A percentile compares a stretch with the other conserved stretches of the same genome.
phyloP scores from a whole-genome alignment of 2,888 invertebrate genomes.

The Blomia tropicalis region DNA sequence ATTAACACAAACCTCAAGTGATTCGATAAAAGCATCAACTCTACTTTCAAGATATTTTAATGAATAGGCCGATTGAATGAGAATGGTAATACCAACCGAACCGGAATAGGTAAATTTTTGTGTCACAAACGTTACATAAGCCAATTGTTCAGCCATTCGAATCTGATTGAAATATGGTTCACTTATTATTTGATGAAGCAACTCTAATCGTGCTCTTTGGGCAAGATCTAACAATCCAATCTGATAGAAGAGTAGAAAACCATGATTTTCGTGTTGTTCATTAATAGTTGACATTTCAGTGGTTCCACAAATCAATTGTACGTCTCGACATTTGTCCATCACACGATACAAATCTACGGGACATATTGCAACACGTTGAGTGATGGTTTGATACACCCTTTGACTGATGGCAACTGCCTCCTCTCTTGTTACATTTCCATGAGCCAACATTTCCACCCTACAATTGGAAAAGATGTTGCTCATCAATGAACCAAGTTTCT shows the following conservation, averaged over 20 bases:
- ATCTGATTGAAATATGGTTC: constrained; percentile 83
- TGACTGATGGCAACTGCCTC: constrained; percentile 27
- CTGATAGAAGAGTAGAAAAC: constrained; percentile 71
- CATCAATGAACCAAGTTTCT: constrained; percentile 58
- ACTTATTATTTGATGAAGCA: constrained; percentile 67
- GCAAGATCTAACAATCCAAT: constrained; percentile 57
- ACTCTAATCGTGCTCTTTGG: constrained; percentile 61
- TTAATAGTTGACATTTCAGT: constrained; percentile 53
- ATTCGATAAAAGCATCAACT: constrained; percentile 66
- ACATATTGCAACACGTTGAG: background rate
- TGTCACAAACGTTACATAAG: constrained; percentile 54
- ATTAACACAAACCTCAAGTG: constrained; percentile 53
- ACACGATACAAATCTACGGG: background rate
- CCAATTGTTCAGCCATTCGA: constrained; percentile 54
- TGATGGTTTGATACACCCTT: background rate
- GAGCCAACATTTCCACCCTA: constrained; percentile 73
- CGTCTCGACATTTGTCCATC: constrained; percentile 8
- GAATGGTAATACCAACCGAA: constrained; percentile 34
- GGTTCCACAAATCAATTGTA: constrained; percentile 11
- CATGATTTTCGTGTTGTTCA: constrained; percentile 66
- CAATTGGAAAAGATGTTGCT: constrained; percentile 60
- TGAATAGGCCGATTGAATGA: constrained; percentile 46
- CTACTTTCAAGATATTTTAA: constrained; percentile 67
- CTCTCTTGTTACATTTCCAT: constrained; percentile 66
- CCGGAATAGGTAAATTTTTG: background rate